These are phyloP conservation scores for Trogon melanurus DNA, from an alignment of 2,113 vertebrate genomes.

Conservation along the genomic window DNA sequence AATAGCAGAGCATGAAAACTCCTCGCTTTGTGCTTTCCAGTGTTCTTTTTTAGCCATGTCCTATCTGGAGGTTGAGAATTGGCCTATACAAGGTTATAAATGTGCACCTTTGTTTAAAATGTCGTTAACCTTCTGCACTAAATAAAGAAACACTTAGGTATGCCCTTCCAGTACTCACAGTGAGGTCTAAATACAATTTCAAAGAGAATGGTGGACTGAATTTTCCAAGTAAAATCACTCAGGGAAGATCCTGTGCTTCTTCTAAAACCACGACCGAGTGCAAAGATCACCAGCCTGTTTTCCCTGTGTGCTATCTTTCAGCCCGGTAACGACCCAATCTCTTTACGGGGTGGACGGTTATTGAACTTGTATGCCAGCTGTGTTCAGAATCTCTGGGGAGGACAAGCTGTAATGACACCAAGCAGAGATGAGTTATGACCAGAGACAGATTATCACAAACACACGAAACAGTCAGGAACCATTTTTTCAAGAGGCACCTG, in stretches of 20 bases:
- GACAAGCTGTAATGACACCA: constrained; percentile 33
- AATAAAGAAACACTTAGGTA: constrained; percentile 44
- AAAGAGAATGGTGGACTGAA: constrained; percentile 32
- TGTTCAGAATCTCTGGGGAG: constrained; percentile 44
- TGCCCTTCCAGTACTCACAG: constrained; percentile 43
- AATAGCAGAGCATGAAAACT: constrained; percentile 54
- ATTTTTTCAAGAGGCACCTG: constrained; percentile 8
- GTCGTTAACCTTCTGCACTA: constrained; percentile 44
- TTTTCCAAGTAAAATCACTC: not conserved
- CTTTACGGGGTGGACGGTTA: constrained; percentile 33
- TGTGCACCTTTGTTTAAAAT: constrained; percentile 54
- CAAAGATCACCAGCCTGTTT: constrained; percentile 25
- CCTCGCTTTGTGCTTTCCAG: not conserved
- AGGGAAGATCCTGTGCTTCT: constrained; percentile 24
- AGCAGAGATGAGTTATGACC: constrained; percentile 44
- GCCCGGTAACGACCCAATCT: not conserved
- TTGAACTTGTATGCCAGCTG: constrained; percentile 51
- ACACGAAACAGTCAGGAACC: not conserved
- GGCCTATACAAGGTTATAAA: constrained; percentile 45
- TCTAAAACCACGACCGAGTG: constrained; percentile 44
- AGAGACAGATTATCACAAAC: constrained; percentile 13
- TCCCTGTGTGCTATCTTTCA: constrained; percentile 14
- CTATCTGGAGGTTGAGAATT: constrained; percentile 11
- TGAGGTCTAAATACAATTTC: constrained; percentile 53
- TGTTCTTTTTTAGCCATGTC: constrained; percentile 32